Base-by-base conservation (phyloP, 37 sponge, comb jelly and placozoan species). In the Beroe forskalii region DNA sequence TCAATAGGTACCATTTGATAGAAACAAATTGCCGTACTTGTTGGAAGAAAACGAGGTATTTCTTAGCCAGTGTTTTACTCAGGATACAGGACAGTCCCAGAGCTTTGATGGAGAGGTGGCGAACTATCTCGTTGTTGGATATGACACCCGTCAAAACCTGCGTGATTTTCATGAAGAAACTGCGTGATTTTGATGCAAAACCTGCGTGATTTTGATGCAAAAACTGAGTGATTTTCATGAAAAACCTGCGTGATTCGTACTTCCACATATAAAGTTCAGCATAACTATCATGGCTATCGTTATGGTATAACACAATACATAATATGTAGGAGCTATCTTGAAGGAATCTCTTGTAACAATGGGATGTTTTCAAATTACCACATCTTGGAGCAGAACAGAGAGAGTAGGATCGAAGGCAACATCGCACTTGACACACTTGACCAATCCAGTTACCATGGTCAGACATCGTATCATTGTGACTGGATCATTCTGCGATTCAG, bases 391-490 rank as follows among this genome's bases (percentile, higher is more conserved):
- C 4, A 80, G 28, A 20, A 41, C 86, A 44, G 86, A 27, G 8
- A 80, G 86, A n/a, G 86, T 80, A 1, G 86, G 86, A n/a, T 80
- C 86, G 55, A 80, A 80, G 25, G 86, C 86, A 12, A 80, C 86
- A 43, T 80, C 86, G 42, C 86, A 80, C 35, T 80, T 80, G 30
- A 80, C 86, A 41, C 86, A 35, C 40, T 80, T 32, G 12, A 80
- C 40, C 86, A 80, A 25, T 24, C 86, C 86, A 3, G 86, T 38
- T 44, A 80, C 86, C 86, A 80, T 80, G 8, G 86, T 80, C 44
- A 80, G 55, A 23, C 86, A 80, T 43, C 86, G 86, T 44, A 80
- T 80, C 86, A 80, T 80, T 17, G 86, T 80, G 0, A 80, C 86
- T 44, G 86, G 86, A 42, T 80, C 86, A 43, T 44, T 80, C 72